Evolutionary conservation across 2,113 vertebrate genomes (phyloP), one percentile per base, ranked within the genome.

Genomic region (Forbesichthys agassizii): DNA sequence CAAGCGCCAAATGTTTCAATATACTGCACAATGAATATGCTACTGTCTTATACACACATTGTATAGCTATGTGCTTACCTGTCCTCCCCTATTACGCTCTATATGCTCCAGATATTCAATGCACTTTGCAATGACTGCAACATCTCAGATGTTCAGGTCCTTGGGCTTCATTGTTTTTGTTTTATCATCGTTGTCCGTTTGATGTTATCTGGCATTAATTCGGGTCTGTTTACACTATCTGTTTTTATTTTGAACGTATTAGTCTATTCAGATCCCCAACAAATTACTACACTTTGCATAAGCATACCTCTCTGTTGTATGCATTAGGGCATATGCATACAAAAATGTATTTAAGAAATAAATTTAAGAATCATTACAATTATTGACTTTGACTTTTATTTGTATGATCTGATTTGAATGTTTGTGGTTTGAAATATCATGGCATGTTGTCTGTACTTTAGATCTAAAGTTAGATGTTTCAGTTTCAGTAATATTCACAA

Each of bases 271-370:
- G 46, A 27, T 27, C 18, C 16, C 14, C 42, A 33, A 11, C 54
- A 59, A 20, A 9, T 46, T 48, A 48, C 55, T 51, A 33, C 48
- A 51, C 48, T 8, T 33, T 58, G 36, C 11, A 53, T 10, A 68
- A 47, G 33, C 13, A 46, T 61, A 62, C 59, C 33, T 61, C 16
- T 42, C 60, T 20, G 63, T 48, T 63, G 51, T 70, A 33, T 49
- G 49, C 52, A 55, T 3, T 54, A 56, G 59, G 60, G 61, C 69
- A 14, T 82, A 83, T 79, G 75, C 80, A 71, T 70, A 69, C 71
- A 68, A 67, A 16, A 60, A 59, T 75, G 70, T 84, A 82, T 79
- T 85, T 80, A 78, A 85, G 48, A 80, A 90, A 86, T 88, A 88
- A 89, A 90, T 86, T 2, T 66, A 84, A 86, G 78, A 71, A 78